Base-by-base conservation (phyloP, 2,888 invertebrate species). In the Agrilus cyanescens region DNA sequence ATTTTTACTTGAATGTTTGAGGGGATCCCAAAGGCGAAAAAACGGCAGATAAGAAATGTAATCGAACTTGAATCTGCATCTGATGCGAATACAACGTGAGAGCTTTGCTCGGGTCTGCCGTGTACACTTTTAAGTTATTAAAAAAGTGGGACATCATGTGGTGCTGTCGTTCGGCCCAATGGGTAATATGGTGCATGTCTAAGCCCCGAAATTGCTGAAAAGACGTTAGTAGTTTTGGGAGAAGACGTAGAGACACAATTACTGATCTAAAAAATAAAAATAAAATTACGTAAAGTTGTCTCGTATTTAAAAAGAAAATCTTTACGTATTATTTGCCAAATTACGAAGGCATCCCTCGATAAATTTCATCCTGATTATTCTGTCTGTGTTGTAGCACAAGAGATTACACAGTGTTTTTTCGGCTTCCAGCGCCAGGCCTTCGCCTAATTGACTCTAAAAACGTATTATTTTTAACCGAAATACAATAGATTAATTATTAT, bases 81-180 rank as follows among this genome's bases (percentile, higher is more conserved):
- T 86, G 82, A 66, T 89, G 89, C 3, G 78, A 74, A 58, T 78
- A 81, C 45, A 78, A 67, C 41, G 67, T 65, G 30, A 66, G 54
- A 10, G 60, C 57, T 47, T 60, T 60, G 12, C 50, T 56, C 7
- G 61, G 62, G 46, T 63, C 63, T 2, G 64, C 69, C 2, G 76
- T 77, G 58, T 83, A 93, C 52, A 81, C 78, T 40, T 85, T 81
- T 37, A 94, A 69, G 65, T 93, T 89, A 57, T 83, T 85, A 54
- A 95, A 86, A 67, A 94, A 93, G 60, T 89, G 80, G 10, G 82
- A 79, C 85, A 91, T 88, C 93, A 95, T 91, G 53, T 85, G 81
- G 54, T 90, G 84, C 57, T 91, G 88, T 33, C 83, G 78, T 59
- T 94, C 93, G 4, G 93, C 93, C 93, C 93, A 94, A 68, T 89